phyloP scores from a whole-genome alignment of 2,888 invertebrate species.

The Sacculina carcini region DNA sequence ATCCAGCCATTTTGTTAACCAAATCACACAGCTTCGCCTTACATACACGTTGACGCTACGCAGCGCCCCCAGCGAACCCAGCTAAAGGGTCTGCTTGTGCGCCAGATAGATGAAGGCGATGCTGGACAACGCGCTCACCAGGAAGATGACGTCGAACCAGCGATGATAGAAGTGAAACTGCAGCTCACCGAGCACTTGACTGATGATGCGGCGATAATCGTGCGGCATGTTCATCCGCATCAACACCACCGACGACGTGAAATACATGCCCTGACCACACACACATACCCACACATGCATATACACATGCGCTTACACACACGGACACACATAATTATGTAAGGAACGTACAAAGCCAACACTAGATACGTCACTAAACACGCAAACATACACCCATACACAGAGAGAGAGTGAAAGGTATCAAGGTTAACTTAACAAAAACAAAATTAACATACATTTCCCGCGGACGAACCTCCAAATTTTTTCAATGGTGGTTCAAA shows the following conservation, averaged over 20 bases:
- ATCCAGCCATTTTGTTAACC: no score
- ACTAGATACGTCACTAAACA: no score
- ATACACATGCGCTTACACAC: no score
- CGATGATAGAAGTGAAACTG: conserved; percentile 98
- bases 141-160: conserved; percentile 98
- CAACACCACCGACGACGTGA: conserved; percentile 82
- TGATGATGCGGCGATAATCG: conserved; percentile 77
- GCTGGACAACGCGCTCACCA: conserved; percentile 82
- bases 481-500: no score
- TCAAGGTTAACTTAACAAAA: no score
- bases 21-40: no score
- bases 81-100: conserved; percentile 51
- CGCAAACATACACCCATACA: not conserved
- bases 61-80: no score
- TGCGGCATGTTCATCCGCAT: conserved; percentile 99
- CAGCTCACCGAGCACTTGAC: conserved; percentile 75
- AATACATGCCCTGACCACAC: conserved; percentile 66
- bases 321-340: no score
- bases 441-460: no score
- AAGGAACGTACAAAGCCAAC: no score
- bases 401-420: not conserved
- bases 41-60: no score
- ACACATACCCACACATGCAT: not conserved
- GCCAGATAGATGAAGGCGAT: conserved; percentile 86
- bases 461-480: no score